Conservation (phyloP, 2,888 invertebrate species). For the Lasius fuliginosus region DNA sequence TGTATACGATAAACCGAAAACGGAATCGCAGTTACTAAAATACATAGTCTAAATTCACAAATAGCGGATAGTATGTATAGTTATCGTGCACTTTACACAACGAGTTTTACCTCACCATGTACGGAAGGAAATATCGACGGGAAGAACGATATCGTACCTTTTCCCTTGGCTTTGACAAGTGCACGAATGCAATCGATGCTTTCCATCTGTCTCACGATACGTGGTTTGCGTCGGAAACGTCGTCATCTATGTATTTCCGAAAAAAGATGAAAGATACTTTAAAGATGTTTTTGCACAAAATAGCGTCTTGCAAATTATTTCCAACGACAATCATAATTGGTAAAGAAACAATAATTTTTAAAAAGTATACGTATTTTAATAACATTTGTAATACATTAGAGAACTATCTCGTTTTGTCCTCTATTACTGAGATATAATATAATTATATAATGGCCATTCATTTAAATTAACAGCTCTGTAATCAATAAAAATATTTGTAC, state of each 20-base stretch:
- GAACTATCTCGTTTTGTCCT: not conserved
- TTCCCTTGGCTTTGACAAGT: constrained; percentile 40
- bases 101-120: constrained; percentile 68
- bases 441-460: not conserved
- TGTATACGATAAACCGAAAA: constrained; percentile 29
- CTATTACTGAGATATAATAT: not conserved
- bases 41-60: constrained; percentile 15
- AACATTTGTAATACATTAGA: not conserved
- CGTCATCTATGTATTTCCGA: not conserved
- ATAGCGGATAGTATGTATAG: constrained; percentile 29
- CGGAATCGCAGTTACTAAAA: constrained; percentile 15
- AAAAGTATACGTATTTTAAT: not conserved
- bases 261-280: not conserved
- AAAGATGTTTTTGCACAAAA: not conserved
- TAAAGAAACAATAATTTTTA: not conserved
- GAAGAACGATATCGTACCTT: constrained; percentile 65
- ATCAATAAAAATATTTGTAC: not conserved
- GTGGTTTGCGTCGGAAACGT: constrained; percentile 8
- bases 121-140: constrained; percentile 55
- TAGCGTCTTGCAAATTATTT: not conserved
- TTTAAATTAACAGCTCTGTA: not conserved
- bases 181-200: constrained; percentile 42
- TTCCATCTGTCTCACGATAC: constrained; percentile 33
- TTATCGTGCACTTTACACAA: constrained; percentile 72
- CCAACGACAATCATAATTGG: not conserved